Evolutionary conservation across 2,888 invertebrate species (phyloP).

Genomic region (Clistopyga incitator): DNA sequence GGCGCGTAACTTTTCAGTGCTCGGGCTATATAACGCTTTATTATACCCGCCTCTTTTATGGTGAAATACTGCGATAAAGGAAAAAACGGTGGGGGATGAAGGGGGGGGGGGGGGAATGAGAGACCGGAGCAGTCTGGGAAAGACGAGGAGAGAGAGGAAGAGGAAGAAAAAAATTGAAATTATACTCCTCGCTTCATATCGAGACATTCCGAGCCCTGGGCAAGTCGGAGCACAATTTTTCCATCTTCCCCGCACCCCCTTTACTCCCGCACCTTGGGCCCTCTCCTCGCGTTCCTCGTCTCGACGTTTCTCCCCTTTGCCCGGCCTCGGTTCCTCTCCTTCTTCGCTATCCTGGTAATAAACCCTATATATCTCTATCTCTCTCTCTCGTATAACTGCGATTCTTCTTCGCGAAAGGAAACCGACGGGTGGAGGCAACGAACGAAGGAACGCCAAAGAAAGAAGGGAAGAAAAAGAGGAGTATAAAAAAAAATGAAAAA

Average conservation of each 20-base stretch:
- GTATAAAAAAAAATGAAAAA: conserved; percentile 8
- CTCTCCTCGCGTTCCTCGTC: conserved; percentile 17
- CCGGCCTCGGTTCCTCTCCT: conserved; percentile 44
- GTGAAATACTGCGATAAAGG: conserved; percentile 79
- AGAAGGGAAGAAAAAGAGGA: conserved; percentile 24
- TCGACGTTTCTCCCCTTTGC: conserved; percentile 38
- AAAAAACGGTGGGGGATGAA: conserved; percentile 56
- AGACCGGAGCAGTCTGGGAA: conserved; percentile 50
- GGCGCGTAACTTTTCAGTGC: conserved; percentile 83
- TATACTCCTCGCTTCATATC: conserved; percentile 71
- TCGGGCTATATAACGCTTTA: conserved; percentile 82
- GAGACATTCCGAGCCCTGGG: conserved; percentile 71
- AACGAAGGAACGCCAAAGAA: conserved; percentile 59
- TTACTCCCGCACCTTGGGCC: conserved; percentile 29
- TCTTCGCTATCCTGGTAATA: conserved; percentile 69
- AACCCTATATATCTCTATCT: conserved; percentile 67
- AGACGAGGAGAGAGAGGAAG: conserved; percentile 52
- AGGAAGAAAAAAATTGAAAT: conserved; percentile 68
- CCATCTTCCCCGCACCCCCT: conserved; percentile 57
- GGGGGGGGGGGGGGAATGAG: conserved; percentile 58
- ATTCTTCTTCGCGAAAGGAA: conserved; percentile 68
- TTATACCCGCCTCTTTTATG: conserved; percentile 82
- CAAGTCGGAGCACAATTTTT: conserved; percentile 70
- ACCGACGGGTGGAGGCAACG: conserved; percentile 43
- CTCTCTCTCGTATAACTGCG: conserved; percentile 67